Evolutionary conservation across 1,140 invertebrate species (phyloP).

Genomic region (Ruditapes philippinarum): DNA sequence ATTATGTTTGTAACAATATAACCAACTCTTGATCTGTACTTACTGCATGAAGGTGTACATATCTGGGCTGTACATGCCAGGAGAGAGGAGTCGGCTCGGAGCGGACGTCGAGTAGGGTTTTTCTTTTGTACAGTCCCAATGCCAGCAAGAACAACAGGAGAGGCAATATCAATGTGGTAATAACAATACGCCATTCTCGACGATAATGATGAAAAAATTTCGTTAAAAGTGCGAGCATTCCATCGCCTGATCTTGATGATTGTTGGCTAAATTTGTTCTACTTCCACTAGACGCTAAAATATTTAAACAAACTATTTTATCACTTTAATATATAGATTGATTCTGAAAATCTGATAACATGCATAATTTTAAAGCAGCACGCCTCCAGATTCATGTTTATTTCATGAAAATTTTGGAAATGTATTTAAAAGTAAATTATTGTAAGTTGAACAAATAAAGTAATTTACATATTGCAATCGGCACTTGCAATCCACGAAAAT

Average conservation of each 20-base stretch:
- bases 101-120: slow-evolving; percentile 68
- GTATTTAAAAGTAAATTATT: no score
- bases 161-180: slow-evolving; percentile 81
- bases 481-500: no score
- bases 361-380: no score
- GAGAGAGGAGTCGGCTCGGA: slow-evolving; percentile 80
- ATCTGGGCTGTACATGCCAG: slow-evolving; percentile 83
- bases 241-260: not conserved
- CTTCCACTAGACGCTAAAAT: not conserved
- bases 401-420: no score
- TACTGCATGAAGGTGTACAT: slow-evolving; percentile 80
- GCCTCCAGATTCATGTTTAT: no score
- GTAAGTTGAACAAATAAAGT: no score
- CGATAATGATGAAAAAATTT: slow-evolving; percentile 85
- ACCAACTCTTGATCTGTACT: no score
- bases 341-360: no score
- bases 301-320: no score
- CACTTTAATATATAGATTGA: no score
- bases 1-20: no score
- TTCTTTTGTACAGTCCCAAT: slow-evolving; percentile 78
- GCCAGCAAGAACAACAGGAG: slow-evolving; percentile 78
- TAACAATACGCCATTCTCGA: slow-evolving; percentile 80
- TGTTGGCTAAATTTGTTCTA: not conserved
- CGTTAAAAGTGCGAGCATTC: slow-evolving; percentile 72
- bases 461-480: no score